Conservation (phyloP, 2,888 invertebrate genomes). For the Metalampra italica region DNA sequence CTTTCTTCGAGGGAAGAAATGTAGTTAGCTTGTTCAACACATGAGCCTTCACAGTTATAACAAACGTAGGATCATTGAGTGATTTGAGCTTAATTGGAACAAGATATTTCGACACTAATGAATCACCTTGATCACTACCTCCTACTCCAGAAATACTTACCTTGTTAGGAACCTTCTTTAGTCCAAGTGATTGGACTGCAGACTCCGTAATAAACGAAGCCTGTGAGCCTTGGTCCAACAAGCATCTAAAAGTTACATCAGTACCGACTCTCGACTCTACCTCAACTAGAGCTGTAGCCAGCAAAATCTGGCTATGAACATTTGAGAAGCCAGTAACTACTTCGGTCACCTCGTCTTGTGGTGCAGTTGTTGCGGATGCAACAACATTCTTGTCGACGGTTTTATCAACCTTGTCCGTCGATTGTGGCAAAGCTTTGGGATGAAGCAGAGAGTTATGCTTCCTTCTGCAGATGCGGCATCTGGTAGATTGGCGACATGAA, state of each 20-base stretch:
- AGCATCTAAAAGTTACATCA: constrained; percentile 3
- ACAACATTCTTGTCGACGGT: too few relatives aligned
- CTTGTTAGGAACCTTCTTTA: neutral
- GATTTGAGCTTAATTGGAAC: constrained; percentile 14
- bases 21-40: constrained; percentile 12
- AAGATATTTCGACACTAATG: constrained; percentile 8
- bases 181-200: constrained; percentile 4
- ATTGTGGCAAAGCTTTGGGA: too few relatives aligned
- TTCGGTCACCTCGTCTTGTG: neutral
- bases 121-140: constrained; percentile 7
- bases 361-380: neutral
- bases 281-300: constrained; percentile 1
- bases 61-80: constrained; percentile 9
- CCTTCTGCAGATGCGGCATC: neutral
- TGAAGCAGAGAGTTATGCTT: neutral
- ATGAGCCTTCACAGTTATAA: constrained; percentile 13
- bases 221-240: constrained; percentile 10
- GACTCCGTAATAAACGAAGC: constrained; percentile 11
- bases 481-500: neutral
- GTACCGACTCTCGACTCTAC: neutral
- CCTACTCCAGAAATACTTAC: constrained; percentile 2
- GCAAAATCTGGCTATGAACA: neutral
- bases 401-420: too few relatives aligned
- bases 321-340: neutral
- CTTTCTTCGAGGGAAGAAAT: constrained; percentile 6